Percentiles rank a stretch among this genome's conserved stretches.
Evolutionary conservation across 2,888 invertebrate genomes (phyloP).

Genomic region (Esperia sulphurella): DNA sequence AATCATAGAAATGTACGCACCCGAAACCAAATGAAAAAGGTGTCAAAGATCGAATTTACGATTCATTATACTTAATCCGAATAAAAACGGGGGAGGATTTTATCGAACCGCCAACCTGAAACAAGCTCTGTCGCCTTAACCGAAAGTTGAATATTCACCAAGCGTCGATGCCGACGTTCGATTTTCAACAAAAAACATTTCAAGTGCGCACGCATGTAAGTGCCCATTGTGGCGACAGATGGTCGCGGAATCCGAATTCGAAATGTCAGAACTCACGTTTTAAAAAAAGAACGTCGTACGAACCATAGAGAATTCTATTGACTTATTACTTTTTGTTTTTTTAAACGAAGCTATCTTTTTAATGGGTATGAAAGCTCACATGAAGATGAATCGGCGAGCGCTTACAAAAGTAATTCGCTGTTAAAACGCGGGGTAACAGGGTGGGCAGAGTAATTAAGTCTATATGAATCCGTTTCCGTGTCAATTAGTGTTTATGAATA

Average conservation of each 20-base stretch:
- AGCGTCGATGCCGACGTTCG: conserved; percentile 27
- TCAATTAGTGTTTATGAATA: conserved; percentile 41
- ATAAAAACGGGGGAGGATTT: conserved; percentile 56
- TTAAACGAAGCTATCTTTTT: conserved; percentile 18
- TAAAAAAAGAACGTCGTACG: conserved; percentile 12
- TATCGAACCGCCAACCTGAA: conserved; percentile 11
- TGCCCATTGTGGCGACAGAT: conserved; percentile 75
- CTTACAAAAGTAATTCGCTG: conserved; percentile 37
- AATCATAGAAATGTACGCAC: conserved; percentile 65
- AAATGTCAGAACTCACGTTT: conserved; percentile 34
- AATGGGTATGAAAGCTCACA: conserved; percentile 27
- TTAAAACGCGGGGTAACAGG: conserved; percentile 24
- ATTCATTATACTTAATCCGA: conserved; percentile 78
- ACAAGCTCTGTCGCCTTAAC: conserved; percentile 13
- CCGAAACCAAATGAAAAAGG: conserved; percentile 75
- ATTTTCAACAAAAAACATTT: conserved; percentile 65
- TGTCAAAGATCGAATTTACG: conserved; percentile 80
- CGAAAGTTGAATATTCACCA: conserved; percentile 13
- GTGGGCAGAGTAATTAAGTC: conserved; percentile 38
- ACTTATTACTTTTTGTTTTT: conserved; percentile 10
- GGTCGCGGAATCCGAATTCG: conserved; percentile 49
- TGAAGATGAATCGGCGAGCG: conserved; percentile 36
- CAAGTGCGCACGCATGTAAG: conserved; percentile 67
- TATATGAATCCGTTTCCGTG: conserved; percentile 44
- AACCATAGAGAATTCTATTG: background rate